phyloP scores from a whole-genome alignment of 2,888 invertebrate genomes.

The Corbicula japonica region DNA sequence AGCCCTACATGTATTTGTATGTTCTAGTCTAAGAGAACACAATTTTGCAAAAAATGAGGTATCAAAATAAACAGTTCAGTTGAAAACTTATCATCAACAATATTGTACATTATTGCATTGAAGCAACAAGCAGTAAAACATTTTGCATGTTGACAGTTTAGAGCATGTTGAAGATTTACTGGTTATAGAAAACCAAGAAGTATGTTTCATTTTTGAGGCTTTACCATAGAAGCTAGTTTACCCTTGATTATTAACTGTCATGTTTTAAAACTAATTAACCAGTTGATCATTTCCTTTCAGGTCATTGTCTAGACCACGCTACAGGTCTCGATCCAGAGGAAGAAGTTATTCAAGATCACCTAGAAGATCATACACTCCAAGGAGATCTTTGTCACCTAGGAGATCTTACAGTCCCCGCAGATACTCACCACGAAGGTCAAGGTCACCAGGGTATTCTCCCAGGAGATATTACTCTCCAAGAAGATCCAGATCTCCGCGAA shows the following conservation, averaged over 20 bases:
- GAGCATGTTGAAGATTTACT: too few relatives aligned
- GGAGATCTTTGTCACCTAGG: conserved; percentile 47
- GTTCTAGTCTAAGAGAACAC: neutral
- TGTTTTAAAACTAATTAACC: too few relatives aligned
- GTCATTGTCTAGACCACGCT: conserved; percentile 64
- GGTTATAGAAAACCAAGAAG: too few relatives aligned
- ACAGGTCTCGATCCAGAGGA: conserved; percentile 59
- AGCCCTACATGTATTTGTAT: too few relatives aligned
- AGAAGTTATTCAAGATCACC: conserved; percentile 59
- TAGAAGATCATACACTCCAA: conserved; percentile 54
- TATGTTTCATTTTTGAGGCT: too few relatives aligned
- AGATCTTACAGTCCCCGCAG: conserved; percentile 48
- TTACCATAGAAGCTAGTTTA: too few relatives aligned
- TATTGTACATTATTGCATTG: neutral
- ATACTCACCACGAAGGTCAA: conserved; percentile 51
- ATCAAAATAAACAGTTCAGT: neutral
- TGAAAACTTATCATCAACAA: neutral
- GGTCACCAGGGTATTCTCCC: conserved; percentile 61
- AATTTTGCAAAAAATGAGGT: neutral
- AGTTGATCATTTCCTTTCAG: conserved; percentile 44
- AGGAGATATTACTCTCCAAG: conserved; percentile 56
- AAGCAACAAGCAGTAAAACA: neutral
- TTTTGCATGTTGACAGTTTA: conserved; percentile 21
- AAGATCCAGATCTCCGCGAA: conserved; percentile 54
- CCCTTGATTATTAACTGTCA: too few relatives aligned